Evolutionary conservation across 2,797 vertebrate species (phyloP).

Genomic region (Pseudocheirus occidentalis): DNA sequence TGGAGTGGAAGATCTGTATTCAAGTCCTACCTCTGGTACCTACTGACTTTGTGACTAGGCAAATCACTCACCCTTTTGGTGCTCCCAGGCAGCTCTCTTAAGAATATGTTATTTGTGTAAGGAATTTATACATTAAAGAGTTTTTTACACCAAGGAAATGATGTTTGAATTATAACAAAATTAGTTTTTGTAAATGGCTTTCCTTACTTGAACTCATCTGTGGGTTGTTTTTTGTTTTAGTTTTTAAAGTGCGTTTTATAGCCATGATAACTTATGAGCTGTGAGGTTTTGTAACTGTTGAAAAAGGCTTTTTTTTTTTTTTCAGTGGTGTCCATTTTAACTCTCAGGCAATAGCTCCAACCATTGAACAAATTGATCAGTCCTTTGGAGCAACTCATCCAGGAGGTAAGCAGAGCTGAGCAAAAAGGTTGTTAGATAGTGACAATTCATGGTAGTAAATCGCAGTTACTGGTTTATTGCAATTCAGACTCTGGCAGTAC

Average conservation of each 20-base stretch:
- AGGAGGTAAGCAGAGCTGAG: conserved; percentile 89
- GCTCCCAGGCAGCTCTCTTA: conserved; percentile 40
- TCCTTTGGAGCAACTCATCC: conserved; percentile 99
- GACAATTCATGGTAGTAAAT: conserved; percentile 32
- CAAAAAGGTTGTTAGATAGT: conserved; percentile 23
- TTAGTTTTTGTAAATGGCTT: neutral
- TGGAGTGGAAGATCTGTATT: neutral
- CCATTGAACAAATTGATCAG: conserved; percentile 99
- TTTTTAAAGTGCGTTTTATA: conserved; percentile 55
- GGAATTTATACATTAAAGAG: conserved; percentile 15
- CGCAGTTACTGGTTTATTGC: neutral
- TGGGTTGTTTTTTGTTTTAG: neutral
- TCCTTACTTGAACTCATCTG: conserved; percentile 11
- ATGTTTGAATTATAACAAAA: neutral
- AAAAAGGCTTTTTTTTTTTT: conserved; percentile 78
- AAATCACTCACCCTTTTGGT: conserved; percentile 29
- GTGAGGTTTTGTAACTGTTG: conserved; percentile 10
- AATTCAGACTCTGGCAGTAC: conserved; percentile 9
- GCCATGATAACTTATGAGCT: conserved; percentile 18
- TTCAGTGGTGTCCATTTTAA: conserved; percentile 99
- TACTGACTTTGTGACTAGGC: neutral
- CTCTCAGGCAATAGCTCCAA: conserved; percentile 98
- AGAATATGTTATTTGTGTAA: neutral
- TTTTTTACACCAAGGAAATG: conserved; percentile 17
- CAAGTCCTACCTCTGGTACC: neutral